phyloP scores from a whole-genome alignment of 1,140 invertebrate genomes.

The Dendrolimus punctatus region DNA sequence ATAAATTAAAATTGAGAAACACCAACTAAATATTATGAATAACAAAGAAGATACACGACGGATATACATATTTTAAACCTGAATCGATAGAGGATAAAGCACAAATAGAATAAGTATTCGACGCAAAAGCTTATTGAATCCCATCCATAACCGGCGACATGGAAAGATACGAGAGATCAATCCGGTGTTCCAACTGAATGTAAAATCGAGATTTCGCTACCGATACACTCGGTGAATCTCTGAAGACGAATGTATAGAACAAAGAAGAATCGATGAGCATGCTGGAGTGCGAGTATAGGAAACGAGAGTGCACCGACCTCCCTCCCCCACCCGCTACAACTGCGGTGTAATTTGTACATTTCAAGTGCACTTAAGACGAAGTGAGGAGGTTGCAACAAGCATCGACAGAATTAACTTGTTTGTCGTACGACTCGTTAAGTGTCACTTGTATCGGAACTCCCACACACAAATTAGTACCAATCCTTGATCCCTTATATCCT shows the following conservation, averaged over 20 bases:
- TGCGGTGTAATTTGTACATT: conserved; percentile 69
- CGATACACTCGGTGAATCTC: conserved; percentile 38
- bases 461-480: too few species aligned
- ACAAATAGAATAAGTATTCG: too few species aligned
- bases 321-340: conserved; percentile 36
- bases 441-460: conserved; percentile 51
- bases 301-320: conserved; percentile 52
- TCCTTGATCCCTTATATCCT: too few species aligned
- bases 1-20: too few species aligned
- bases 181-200: conserved; percentile 30
- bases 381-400: conserved; percentile 60
- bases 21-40: too few species aligned
- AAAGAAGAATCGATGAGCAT: conserved; percentile 65
- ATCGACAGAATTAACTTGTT: conserved; percentile 71
- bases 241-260: conserved; percentile 59
- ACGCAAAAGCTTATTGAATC: too few species aligned
- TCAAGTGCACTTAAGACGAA: conserved; percentile 67
- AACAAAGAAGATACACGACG: too few species aligned
- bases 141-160: too few species aligned
- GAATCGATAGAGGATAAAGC: too few species aligned
- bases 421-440: conserved; percentile 39
- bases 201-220: conserved; percentile 55
- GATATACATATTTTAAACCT: too few species aligned
- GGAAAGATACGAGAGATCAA: too few species aligned
- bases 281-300: conserved; percentile 33